Evolutionary conservation across 2,113 vertebrate genomes (phyloP).

Genomic region (Paramisgurnus dabryanus): DNA sequence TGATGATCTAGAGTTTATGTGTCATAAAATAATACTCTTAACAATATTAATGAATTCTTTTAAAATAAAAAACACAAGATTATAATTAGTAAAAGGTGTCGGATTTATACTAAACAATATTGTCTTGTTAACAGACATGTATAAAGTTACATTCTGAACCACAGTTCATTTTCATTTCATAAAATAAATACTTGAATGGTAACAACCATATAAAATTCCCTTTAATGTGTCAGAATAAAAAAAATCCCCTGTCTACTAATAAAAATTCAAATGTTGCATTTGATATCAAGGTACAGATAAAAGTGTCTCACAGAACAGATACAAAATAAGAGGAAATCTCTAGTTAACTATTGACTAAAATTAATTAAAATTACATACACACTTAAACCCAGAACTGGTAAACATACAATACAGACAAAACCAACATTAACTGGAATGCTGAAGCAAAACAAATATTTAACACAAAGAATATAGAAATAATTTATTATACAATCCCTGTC

Average conservation of each 20-base stretch:
- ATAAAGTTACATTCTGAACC: constrained; percentile 99
- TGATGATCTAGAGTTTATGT: constrained; percentile 55
- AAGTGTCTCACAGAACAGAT: constrained; percentile 76
- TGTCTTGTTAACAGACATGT: constrained; percentile 66
- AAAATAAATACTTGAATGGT: constrained; percentile 98
- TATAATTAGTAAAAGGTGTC: constrained; percentile 55
- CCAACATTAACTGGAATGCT: constrained; percentile 42
- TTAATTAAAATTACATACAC: constrained; percentile 69
- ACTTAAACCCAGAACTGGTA: constrained; percentile 40
- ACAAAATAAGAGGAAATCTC: constrained; percentile 69
- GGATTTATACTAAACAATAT: constrained; percentile 73
- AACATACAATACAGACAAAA: constrained; percentile 63
- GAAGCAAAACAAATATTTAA: constrained; percentile 50
- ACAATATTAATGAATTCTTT: constrained; percentile 33
- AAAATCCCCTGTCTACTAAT: constrained; percentile 68
- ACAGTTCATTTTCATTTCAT: constrained; percentile 82
- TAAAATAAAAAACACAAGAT: constrained; percentile 34
- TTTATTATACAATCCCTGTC: constrained; percentile 55
- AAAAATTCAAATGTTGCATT: constrained; percentile 74
- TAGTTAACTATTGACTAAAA: constrained; percentile 69
- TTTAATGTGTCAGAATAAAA: constrained; percentile 45
- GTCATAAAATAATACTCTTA: constrained; percentile 45
- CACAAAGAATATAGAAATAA: constrained; percentile 11
- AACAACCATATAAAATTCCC: constrained; percentile 75
- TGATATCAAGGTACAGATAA: constrained; percentile 75